Conservation (phyloP, 2,888 invertebrate genomes). For the Lasioglossum calceatum region DNA sequence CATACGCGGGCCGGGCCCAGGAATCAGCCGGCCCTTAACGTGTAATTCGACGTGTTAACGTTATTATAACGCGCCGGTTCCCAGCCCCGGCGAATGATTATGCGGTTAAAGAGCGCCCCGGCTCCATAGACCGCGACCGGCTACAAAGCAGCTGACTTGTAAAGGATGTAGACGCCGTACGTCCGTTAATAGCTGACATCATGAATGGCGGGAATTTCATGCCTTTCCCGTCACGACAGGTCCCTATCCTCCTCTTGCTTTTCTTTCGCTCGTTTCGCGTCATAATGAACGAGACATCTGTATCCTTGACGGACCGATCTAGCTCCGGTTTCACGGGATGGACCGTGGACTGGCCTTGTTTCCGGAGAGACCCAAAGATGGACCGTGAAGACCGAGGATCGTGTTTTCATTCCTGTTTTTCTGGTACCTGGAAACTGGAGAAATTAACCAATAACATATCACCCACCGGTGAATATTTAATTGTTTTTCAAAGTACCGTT, state of each 20-base stretch:
- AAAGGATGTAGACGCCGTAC: conserved; percentile 73
- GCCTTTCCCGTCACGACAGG: conserved; percentile 73
- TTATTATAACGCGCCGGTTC: conserved; percentile 69
- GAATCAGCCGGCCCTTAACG: conserved; percentile 68
- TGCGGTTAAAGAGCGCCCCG: conserved; percentile 70
- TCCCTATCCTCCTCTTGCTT: conserved; percentile 68
- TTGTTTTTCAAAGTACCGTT: no score
- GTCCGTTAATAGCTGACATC: conserved; percentile 74
- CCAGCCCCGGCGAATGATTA: conserved; percentile 69
- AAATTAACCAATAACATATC: neutral
- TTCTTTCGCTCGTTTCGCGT: conserved; percentile 71
- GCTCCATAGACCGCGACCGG: conserved; percentile 64
- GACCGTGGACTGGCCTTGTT: conserved; percentile 16
- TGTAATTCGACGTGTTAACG: conserved; percentile 73
- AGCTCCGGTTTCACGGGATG: conserved; percentile 47
- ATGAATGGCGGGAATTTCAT: conserved; percentile 76
- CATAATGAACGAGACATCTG: conserved; percentile 75
- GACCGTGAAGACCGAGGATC: neutral
- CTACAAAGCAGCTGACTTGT: conserved; percentile 74
- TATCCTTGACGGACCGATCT: conserved; percentile 62
- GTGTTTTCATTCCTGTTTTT: neutral
- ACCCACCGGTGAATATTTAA: no score
- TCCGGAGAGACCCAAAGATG: neutral
- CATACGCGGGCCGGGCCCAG: conserved; percentile 40
- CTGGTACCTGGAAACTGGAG: neutral